Evolutionary conservation across 2,113 vertebrate genomes (phyloP).

Genomic region (Neotoma lepida): DNA sequence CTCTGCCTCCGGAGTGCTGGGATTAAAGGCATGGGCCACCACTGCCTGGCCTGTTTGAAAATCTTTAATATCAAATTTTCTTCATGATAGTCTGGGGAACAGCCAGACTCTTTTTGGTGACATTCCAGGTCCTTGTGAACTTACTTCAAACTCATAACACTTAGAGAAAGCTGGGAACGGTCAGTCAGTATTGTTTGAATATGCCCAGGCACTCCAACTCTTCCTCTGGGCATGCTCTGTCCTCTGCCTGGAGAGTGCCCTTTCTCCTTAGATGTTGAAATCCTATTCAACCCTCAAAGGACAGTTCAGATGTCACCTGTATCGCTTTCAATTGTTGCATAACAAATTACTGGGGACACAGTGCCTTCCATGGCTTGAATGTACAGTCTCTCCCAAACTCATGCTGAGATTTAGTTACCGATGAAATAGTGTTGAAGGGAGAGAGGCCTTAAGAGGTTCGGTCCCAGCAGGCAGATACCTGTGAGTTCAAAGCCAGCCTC

Average conservation of each 20-base stretch:
- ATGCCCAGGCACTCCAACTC: not conserved
- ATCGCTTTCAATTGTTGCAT: not conserved
- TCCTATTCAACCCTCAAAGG: not conserved
- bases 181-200: not conserved
- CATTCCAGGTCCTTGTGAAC: not conserved
- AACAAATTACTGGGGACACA: not conserved
- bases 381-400: not conserved
- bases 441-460: not conserved
- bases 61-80: not conserved
- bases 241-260: not conserved
- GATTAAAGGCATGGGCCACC: not conserved
- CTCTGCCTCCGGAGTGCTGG: not conserved
- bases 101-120: not conserved
- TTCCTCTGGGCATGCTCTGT: not conserved
- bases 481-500: not conserved
- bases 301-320: not conserved
- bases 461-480: not conserved
- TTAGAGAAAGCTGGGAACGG: not conserved
- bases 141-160: not conserved
- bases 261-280: not conserved
- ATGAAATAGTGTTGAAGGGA: not conserved
- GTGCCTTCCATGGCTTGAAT: not conserved
- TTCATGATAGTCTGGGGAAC: not conserved
- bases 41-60: not conserved
- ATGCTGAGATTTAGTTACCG: not conserved